These are phyloP conservation scores for Helarctos malayanus DNA, from an alignment of 2,797 vertebrate genomes.

Conservation along the genomic window DNA sequence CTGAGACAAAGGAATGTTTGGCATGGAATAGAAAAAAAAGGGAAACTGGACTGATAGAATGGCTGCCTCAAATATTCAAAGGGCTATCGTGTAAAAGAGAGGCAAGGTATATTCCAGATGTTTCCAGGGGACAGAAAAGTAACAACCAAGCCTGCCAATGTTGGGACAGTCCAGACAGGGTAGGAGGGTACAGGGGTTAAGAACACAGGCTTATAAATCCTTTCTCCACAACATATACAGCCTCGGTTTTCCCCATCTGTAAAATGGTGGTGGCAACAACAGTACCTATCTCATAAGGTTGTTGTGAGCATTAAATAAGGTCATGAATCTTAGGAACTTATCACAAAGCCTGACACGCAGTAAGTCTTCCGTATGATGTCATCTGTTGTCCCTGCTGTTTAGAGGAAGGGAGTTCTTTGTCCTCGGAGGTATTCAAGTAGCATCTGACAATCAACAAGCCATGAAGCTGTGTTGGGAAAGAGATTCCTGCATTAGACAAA, in stretches of 20 bases:
- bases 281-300: background rate
- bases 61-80: background rate
- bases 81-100: background rate
- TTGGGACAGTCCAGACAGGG: background rate
- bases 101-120: background rate
- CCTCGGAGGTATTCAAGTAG: slow-evolving; percentile 52
- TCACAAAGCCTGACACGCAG: background rate
- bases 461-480: slow-evolving; percentile 17
- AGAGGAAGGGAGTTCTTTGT: slow-evolving; percentile 69
- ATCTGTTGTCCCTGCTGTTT: background rate
- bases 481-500: slow-evolving; percentile 53
- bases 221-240: background rate
- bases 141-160: background rate
- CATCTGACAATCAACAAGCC: background rate
- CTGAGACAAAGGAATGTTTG: background rate
- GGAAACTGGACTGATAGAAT: background rate
- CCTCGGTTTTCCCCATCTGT: slow-evolving; percentile 3
- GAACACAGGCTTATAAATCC: background rate
- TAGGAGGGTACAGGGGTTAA: background rate
- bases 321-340: background rate
- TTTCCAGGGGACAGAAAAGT: background rate
- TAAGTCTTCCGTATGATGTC: background rate
- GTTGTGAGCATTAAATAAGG: background rate
- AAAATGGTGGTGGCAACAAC: background rate
- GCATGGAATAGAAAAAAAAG: background rate